Evolutionary conservation across 2,113 vertebrate species (phyloP).

Genomic region (Centropus bengalensis): DNA sequence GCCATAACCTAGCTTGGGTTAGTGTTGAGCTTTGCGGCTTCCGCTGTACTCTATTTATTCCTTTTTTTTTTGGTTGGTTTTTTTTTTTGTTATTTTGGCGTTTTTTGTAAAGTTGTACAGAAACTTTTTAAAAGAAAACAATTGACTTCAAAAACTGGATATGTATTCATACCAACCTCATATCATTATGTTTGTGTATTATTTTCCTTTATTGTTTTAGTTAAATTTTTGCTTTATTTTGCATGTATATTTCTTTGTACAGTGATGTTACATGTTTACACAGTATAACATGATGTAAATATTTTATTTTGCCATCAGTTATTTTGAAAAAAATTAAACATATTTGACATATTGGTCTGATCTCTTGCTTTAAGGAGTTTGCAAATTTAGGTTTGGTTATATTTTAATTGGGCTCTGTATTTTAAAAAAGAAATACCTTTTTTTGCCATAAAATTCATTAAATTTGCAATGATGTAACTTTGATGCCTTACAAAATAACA

Average conservation of each 20-base stretch:
- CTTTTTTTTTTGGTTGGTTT: slow-evolving; percentile 7
- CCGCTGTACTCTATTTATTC: slow-evolving; percentile 83
- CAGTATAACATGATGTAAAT: slow-evolving; percentile 93
- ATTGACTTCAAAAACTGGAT: slow-evolving; percentile 84
- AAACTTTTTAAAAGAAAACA: slow-evolving; percentile 80
- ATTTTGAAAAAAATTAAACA: slow-evolving; percentile 94
- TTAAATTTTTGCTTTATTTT: slow-evolving; percentile 89
- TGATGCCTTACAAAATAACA: slow-evolving; percentile 50
- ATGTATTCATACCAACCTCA: slow-evolving; percentile 85
- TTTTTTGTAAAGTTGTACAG: slow-evolving; percentile 92
- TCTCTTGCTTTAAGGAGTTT: slow-evolving; percentile 62
- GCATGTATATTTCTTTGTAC: slow-evolving; percentile 99
- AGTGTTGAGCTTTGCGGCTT: slow-evolving; percentile 75
- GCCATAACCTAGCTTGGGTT: slow-evolving; percentile 68
- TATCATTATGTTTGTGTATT: slow-evolving; percentile 78
- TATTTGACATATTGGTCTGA: slow-evolving; percentile 85
- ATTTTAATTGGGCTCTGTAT: slow-evolving; percentile 19
- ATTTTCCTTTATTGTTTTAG: slow-evolving; percentile 86
- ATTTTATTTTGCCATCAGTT: slow-evolving; percentile 95
- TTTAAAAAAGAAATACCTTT: background rate
- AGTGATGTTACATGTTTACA: slow-evolving; percentile 92
- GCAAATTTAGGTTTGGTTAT: slow-evolving; percentile 8
- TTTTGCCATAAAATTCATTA: background rate
- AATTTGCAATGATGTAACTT: slow-evolving; percentile 34
- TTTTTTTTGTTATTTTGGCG: background rate